Conservation (phyloP, 2,888 invertebrate species). For the Zonitis immaculata region DNA sequence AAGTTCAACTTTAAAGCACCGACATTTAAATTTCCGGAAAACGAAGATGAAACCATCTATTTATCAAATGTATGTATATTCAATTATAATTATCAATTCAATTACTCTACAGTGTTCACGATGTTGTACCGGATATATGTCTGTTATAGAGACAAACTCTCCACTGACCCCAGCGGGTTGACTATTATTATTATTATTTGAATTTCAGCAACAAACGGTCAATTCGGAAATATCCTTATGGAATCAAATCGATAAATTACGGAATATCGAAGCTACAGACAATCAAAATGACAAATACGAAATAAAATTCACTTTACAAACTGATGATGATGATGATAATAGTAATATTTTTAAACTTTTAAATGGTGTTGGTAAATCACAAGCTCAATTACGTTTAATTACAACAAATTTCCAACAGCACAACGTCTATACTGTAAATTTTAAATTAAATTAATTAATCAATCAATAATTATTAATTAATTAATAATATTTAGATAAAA, state of each 20-base stretch:
- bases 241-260: conserved; percentile 45
- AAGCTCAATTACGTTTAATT: conserved; percentile 26
- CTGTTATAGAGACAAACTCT: too few species aligned
- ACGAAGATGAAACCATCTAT: conserved; percentile 40
- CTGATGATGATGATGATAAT: conserved; percentile 35
- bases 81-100: too few species aligned
- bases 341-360: conserved; percentile 20
- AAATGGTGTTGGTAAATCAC: conserved; percentile 7
- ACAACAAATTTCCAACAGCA: conserved; percentile 10
- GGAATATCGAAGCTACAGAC: conserved; percentile 52
- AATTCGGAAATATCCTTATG: background rate
- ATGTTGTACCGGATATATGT: too few species aligned
- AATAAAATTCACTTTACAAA: conserved; percentile 47
- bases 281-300: conserved; percentile 56
- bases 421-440: background rate
- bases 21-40: conserved; percentile 51
- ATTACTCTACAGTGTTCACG: too few species aligned
- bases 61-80: conserved; percentile 46
- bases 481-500: background rate
- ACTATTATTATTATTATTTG: too few species aligned
- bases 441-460: too few species aligned
- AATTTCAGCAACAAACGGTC: background rate
- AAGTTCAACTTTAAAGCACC: conserved; percentile 60
- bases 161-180: too few species aligned
- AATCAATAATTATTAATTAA: too few species aligned